phyloP scores from a whole-genome alignment of 1,140 invertebrate genomes.

The Orius insidiosus region DNA sequence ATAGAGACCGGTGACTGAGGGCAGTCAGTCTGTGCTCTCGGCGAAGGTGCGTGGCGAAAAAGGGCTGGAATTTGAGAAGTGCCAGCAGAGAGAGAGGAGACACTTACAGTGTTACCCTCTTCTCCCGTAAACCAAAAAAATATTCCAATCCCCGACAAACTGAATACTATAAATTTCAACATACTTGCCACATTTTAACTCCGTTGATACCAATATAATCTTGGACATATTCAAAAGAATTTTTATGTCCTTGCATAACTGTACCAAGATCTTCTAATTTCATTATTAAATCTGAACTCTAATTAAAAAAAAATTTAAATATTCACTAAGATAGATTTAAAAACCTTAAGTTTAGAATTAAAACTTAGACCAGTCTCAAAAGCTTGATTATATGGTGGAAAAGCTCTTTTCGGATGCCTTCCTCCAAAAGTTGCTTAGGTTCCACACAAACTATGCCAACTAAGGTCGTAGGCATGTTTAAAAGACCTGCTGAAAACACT shows the following conservation, averaged over 20 bases:
- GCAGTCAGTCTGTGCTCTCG: too few relatives aligned
- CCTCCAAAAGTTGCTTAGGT: constrained; percentile 84
- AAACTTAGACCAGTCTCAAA: constrained; percentile 52
- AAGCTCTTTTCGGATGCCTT: constrained; percentile 88
- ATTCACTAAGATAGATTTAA: constrained; percentile 1
- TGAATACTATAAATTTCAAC: too few relatives aligned
- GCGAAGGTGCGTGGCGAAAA: too few relatives aligned
- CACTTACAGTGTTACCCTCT: too few relatives aligned
- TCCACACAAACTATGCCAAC: constrained; percentile 91
- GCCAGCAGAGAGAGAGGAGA: too few relatives aligned
- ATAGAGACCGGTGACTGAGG: too few relatives aligned
- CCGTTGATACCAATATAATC: constrained; percentile 95
- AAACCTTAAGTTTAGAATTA: constrained; percentile 45
- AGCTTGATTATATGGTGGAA: constrained; percentile 64
- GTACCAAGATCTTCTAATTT: constrained; percentile 58
- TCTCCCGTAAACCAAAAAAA: too few relatives aligned
- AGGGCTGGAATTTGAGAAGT: too few relatives aligned
- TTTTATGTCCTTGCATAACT: constrained; percentile 81
- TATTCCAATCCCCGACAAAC: too few relatives aligned
- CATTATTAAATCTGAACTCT: constrained; percentile 43
- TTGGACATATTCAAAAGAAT: constrained; percentile 95
- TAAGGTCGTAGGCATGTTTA: constrained; percentile 86
- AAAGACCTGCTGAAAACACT: constrained; percentile 85
- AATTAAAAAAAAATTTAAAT: not conserved
- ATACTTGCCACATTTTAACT: constrained; percentile 78